phyloP scores from a whole-genome alignment of 2,888 invertebrate species.

The Saturnia japonica region DNA sequence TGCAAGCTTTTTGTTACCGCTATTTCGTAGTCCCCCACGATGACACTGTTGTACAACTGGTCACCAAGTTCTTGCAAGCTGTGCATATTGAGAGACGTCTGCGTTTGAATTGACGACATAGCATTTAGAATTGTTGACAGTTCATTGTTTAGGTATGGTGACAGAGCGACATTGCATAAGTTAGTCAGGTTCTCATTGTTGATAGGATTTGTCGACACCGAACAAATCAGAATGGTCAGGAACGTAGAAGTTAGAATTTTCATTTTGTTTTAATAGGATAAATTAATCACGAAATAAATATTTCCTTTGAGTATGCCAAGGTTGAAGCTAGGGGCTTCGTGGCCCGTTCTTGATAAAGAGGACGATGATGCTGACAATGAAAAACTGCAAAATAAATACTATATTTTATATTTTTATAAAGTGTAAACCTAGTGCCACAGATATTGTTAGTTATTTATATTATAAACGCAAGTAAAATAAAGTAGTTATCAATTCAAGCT shows the following conservation, averaged over 20 bases:
- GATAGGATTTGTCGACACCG: neutral
- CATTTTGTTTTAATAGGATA: neutral
- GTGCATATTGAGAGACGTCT: neutral
- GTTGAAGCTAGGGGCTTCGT: too few relatives aligned
- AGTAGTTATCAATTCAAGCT: too few relatives aligned
- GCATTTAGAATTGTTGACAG: neutral
- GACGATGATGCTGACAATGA: too few relatives aligned
- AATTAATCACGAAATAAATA: neutral
- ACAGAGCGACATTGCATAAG: neutral
- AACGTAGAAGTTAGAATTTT: neutral
- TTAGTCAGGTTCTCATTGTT: neutral
- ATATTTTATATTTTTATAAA: too few relatives aligned
- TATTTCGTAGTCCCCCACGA: constrained; percentile 7
- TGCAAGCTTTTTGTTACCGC: constrained; percentile 2
- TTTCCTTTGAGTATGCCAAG: too few relatives aligned
- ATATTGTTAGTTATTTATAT: too few relatives aligned
- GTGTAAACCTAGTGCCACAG: too few relatives aligned
- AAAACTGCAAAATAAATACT: too few relatives aligned
- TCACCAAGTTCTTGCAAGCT: neutral
- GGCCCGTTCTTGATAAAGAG: too few relatives aligned
- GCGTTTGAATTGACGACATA: neutral
- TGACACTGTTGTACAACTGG: constrained; percentile 14
- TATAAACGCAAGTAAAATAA: too few relatives aligned
- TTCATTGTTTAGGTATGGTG: neutral
- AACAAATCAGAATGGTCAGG: neutral